Evolutionary conservation across 2,797 vertebrate species (phyloP), one percentile per base, ranked within the genome.

Genomic region (Phoeniculus purpureus): DNA sequence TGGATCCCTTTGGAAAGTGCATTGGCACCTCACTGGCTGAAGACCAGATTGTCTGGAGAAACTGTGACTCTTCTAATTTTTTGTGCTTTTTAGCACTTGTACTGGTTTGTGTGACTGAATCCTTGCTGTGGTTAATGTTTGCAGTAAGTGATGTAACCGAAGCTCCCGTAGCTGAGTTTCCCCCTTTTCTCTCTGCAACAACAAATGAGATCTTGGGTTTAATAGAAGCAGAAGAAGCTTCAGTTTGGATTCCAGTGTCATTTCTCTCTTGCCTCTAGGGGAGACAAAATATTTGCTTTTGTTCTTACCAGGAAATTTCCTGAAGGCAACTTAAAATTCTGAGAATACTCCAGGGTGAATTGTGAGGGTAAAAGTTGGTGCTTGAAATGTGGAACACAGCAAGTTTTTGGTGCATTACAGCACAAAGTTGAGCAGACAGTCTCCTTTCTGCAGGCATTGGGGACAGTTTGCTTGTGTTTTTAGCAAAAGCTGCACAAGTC

Each of bases 281-380:
- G 73, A 92, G 59, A 72, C 59, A n/a, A 48, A 95, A 87, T 72
- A 78, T 89, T 95, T 92, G 68, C 84, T 93, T 90, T 70, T 90
- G 2, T 90, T 94, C 91, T 91, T 85, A 59, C 47, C 45, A 40
- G 81, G 59, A 67, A 85, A 65, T 85, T 95, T 95, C 87, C 92
- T 92, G 85, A 81, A 93, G 92, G 87, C 89, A 92, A 73, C 90
- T 80, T 92, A 85, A 94, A 93, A 87, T 86, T 91, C 86, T 87
- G 86, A 82, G 85, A 84, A 45, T 85, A 29, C 60, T 93, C 89
- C 73, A 87, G 89, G 90, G 93, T 93, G 95, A 95, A 94, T 48
- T 6, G 37, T 22, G 78, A 59, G 82, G 64, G 76, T 75, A 72
- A 71, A 90, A 94, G 55, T 58, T 80, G 79, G 16, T 78, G 66